These are phyloP conservation scores for Oryzias celebensis DNA, from an alignment of 2,113 vertebrate species.

Conservation along the genomic window DNA sequence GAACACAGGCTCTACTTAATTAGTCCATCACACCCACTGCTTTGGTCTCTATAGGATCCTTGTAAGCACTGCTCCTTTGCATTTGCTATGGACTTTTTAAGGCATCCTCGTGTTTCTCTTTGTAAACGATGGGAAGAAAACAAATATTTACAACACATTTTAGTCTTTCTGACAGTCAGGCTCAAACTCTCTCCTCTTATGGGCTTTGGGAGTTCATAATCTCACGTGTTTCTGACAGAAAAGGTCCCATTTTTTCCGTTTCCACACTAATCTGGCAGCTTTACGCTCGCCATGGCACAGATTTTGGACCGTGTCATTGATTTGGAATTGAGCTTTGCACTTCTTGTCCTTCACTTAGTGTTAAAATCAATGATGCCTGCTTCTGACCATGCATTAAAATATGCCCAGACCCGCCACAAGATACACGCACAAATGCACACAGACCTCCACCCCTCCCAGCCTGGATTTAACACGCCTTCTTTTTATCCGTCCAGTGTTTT, in stretches of 20 bases:
- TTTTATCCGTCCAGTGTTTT: conserved; percentile 39
- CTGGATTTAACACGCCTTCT: conserved; percentile 54
- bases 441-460: conserved; percentile 27
- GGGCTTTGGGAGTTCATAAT: conserved; percentile 18
- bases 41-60: conserved; percentile 72
- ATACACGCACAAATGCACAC: not conserved
- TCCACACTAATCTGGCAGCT: conserved; percentile 63
- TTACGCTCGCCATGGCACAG: conserved; percentile 61
- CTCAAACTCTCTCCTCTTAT: conserved; percentile 14
- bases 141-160: conserved; percentile 27
- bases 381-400: conserved; percentile 74
- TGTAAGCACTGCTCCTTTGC: conserved; percentile 61
- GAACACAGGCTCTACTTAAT: conserved; percentile 72
- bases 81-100: conserved; percentile 59
- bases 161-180: conserved; percentile 12
- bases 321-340: conserved; percentile 70
- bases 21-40: conserved; percentile 74
- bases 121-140: conserved; percentile 33
- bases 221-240: conserved; percentile 49
- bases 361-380: conserved; percentile 76
- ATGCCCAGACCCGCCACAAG: not conserved
- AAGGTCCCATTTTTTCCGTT: conserved; percentile 59
- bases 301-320: conserved; percentile 78
- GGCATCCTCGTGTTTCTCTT: conserved; percentile 13
- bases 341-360: conserved; percentile 77